Evolutionary conservation across 1,140 invertebrate genomes (phyloP), one percentile per base, ranked within the genome.

Genomic region (Drosophila trapezifrons): DNA sequence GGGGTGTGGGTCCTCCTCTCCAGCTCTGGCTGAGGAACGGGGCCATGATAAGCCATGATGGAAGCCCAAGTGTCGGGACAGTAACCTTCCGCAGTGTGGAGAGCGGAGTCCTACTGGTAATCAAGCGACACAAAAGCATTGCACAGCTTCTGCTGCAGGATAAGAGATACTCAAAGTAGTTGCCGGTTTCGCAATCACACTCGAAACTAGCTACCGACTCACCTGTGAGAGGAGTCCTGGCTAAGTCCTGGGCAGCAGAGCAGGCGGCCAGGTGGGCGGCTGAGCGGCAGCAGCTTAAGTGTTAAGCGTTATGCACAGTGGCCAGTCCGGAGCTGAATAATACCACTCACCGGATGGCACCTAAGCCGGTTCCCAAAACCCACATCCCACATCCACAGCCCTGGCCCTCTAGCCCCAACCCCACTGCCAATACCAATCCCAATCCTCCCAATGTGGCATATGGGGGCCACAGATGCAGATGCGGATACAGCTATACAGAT

Each of bases 261-360:
- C 49, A 52, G 17, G 12, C 18, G 51, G 27, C 32, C 9, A 25
- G 46, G 59, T 17, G 59, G 45, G 37, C 22, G 58, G 55, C 29
- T 40, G 57, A 71, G 58, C 63, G 78, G 79, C 73, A 62, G 75
- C 71, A 86, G 89, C 89, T 91, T 91, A 91, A 90, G 82, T 91
- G 79, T 91, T 91, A 91, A 90, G 82, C 82, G 83, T 90, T 90
- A 78, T 78, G 76, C 84, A 89, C 73, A 86, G 79, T 75, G 73
- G 40, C 71, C 57, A 64, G 62, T 37, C 18, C 35, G 9, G 43
- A 72, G 51, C 66, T 71, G 65, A 71, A 71, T 71, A 52, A 57
- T 47, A 71, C 51, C 66, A 72, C 69, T 72, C 69, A 72, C 29
- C 57, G 62, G 62, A 65, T 65, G 56, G 54, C 56, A 62, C 65